Percentiles rank a stretch among this genome's conserved stretches.
Evolutionary conservation across 2,797 vertebrate species (phyloP).

Genomic region (Sebastes nivosus): DNA sequence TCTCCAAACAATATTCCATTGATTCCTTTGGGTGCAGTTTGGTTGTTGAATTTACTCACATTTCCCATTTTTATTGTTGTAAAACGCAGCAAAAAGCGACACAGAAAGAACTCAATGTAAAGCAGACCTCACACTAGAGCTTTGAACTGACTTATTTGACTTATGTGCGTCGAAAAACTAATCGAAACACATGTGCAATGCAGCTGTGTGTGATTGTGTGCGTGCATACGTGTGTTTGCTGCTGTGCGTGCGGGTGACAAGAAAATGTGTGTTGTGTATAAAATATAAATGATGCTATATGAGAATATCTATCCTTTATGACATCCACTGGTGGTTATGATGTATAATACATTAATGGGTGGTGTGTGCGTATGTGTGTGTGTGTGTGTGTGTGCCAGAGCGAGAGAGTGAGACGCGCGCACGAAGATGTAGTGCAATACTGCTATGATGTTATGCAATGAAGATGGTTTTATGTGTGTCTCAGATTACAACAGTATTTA

Average conservation of each 20-base stretch:
- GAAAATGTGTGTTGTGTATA: slow-evolving; percentile 39
- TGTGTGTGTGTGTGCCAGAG: slow-evolving; percentile 57
- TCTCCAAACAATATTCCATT: slow-evolving; percentile 72
- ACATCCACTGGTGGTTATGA: slow-evolving; percentile 63
- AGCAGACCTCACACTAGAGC: slow-evolving; percentile 65
- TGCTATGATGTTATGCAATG: slow-evolving; percentile 81
- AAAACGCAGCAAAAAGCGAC: slow-evolving; percentile 50
- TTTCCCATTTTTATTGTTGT: slow-evolving; percentile 69
- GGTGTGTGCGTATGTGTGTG: slow-evolving; percentile 46
- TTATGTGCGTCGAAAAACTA: slow-evolving; percentile 30
- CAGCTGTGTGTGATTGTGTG: slow-evolving; percentile 66
- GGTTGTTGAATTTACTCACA: slow-evolving; percentile 69
- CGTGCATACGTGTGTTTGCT: slow-evolving; percentile 21
- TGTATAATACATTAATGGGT: slow-evolving; percentile 62
- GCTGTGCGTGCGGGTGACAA: slow-evolving; percentile 32
- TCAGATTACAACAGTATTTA: slow-evolving; percentile 66
- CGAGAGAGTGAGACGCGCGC: slow-evolving; percentile 64
- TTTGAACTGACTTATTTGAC: slow-evolving; percentile 47
- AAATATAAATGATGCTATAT: slow-evolving; percentile 62
- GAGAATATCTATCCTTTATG: slow-evolving; percentile 67
- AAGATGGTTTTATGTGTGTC: slow-evolving; percentile 66
- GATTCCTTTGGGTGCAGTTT: slow-evolving; percentile 70
- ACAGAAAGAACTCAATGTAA: slow-evolving; percentile 45
- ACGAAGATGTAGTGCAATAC: slow-evolving; percentile 75
- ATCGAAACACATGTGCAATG: slow-evolving; percentile 65